These are phyloP conservation scores for Platysteira castanea DNA, from an alignment of 2,113 vertebrate genomes.

Conservation along the genomic window DNA sequence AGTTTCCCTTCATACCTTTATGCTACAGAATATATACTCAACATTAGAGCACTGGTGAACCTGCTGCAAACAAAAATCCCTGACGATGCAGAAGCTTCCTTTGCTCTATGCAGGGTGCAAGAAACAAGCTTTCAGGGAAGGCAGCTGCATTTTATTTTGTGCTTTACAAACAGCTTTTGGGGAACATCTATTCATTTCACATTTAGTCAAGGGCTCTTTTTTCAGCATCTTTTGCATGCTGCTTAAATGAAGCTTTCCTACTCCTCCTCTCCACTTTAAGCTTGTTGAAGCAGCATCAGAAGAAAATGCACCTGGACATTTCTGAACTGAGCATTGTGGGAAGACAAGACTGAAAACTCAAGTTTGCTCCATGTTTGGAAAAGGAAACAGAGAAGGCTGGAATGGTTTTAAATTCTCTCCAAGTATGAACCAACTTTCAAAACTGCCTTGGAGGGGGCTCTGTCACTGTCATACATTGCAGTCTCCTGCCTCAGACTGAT, in stretches of 20 bases:
- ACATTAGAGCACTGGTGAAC: not conserved
- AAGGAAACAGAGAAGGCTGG: not conserved
- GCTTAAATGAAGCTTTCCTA: not conserved
- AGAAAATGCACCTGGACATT: not conserved
- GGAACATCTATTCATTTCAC: not conserved
- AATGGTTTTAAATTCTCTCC: not conserved
- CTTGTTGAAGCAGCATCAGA: not conserved
- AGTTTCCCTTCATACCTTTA: not conserved
- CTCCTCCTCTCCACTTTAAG: not conserved
- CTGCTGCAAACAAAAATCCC: not conserved
- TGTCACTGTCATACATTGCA: not conserved
- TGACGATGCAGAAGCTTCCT: not conserved
- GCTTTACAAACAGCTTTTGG: not conserved
- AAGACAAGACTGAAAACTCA: not conserved
- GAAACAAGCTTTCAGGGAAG: not conserved
- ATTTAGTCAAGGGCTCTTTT: not conserved
- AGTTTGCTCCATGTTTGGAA: not conserved
- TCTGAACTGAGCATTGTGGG: not conserved
- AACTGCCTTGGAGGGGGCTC: accelerated
- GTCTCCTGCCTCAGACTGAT: not conserved
- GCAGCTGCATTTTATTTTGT: not conserved
- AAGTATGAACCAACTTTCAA: not conserved
- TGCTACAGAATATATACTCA: not conserved
- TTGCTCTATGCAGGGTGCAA: not conserved
- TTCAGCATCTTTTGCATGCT: not conserved